Base-by-base conservation (phyloP, 2,888 invertebrate genomes). In the Cloeon dipterum region DNA sequence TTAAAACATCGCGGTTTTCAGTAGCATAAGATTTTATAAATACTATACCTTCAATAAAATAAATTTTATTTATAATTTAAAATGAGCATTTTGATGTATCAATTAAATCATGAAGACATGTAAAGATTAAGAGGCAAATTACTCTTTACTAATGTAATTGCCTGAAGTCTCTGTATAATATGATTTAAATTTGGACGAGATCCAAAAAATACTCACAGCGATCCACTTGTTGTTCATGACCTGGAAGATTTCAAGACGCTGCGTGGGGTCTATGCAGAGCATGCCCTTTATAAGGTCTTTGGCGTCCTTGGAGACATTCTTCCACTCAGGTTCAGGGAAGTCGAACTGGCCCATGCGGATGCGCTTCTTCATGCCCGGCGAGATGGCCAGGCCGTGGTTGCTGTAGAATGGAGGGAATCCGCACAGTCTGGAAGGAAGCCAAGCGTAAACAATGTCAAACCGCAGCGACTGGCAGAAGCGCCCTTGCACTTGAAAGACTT, bases 371-470 rank as follows among this genome's bases (percentile, higher is more conserved):
- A 98, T 98, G 4, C 98, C 98, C 0, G 98, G 96, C 1, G 93
- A 94, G 55, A 98, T 96, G 25, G 96, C 91, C 37, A 89, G 65
- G 0, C 96, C 98, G 50, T 93, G 88, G 57, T 91, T 89, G 51
- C 93, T 93, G 59, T 94, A 98, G 62, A 98, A 98, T 1, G 98
- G 98, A 7, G 98, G 98, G 58, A 93, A 98, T 0, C 98, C 98
- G 55, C 96, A 96, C 42, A 98, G 65, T 46, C 68, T 68, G 45
- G 29, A 49, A 39, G n/a, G 23, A n/a, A 23, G 25, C 23, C 8
- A 23, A 23, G 23, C n/a, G n/a, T n/a, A n/a, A n/a, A n/a, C n/a
- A n/a, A n/a, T n/a, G n/a, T n/a, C n/a, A n/a, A n/a, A n/a, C n/a
- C n/a, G n/a, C n/a, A n/a, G n/a, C n/a, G n/a, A n/a, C n/a, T n/a